A percentile compares a stretch with the other conserved stretches of the same genome.
These are phyloP conservation scores for Zootoca vivipara DNA, from an alignment of 2,113 vertebrate genomes.

Conservation along the genomic window DNA sequence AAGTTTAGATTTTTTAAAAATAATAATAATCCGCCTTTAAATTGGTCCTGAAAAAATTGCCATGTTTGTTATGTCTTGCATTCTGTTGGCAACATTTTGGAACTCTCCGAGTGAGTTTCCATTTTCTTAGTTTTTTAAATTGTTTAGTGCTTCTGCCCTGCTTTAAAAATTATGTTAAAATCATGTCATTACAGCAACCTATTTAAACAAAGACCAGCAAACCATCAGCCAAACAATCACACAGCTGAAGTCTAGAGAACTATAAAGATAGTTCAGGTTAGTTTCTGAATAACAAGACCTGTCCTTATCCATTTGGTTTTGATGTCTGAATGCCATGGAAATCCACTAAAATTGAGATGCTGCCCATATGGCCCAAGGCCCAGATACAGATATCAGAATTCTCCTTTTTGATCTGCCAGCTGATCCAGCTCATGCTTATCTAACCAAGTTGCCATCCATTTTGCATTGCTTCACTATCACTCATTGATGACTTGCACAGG, in stretches of 20 bases:
- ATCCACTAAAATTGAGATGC: neutral
- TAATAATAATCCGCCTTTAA: neutral
- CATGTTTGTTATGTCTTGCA: neutral
- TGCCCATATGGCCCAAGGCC: neutral
- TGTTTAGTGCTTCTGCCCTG: neutral
- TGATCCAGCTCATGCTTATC: neutral
- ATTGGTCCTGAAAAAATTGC: neutral
- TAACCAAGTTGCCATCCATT: neutral
- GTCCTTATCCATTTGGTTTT: neutral
- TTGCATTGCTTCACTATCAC: neutral
- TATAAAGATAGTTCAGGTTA: neutral
- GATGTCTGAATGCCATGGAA: neutral
- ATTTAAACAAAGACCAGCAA: conserved; percentile 31
- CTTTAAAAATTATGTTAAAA: neutral
- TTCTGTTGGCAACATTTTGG: neutral
- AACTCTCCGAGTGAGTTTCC: neutral
- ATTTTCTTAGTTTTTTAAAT: neutral
- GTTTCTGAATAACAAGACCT: neutral
- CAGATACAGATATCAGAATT: neutral
- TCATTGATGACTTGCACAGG: neutral
- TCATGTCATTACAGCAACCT: neutral
- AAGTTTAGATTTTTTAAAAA: neutral
- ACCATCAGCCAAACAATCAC: conserved; percentile 11
- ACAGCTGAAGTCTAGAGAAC: neutral
- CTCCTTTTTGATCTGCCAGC: neutral